Evolutionary conservation across 2,113 vertebrate species (phyloP).

Genomic region (Delphinapterus leucas): DNA sequence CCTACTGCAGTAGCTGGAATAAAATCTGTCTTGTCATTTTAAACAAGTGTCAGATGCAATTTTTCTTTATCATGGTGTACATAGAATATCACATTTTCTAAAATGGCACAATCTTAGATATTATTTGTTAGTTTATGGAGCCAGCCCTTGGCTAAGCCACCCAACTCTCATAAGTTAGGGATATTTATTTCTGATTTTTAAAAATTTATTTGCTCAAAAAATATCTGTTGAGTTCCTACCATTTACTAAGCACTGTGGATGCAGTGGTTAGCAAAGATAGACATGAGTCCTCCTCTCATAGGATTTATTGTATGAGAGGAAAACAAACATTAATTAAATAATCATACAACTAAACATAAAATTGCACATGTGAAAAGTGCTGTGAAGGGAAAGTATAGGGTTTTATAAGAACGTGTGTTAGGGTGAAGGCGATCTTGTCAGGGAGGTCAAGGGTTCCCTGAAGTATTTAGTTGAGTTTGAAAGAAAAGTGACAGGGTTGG

Average conservation of each 20-base stretch:
- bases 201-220: not conserved
- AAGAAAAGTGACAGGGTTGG: not conserved
- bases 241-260: not conserved
- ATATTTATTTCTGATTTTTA: not conserved
- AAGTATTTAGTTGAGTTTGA: not conserved
- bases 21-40: not conserved
- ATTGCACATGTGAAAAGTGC: not conserved
- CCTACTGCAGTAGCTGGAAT: not conserved
- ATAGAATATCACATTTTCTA: not conserved
- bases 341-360: not conserved
- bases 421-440: not conserved
- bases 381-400: not conserved
- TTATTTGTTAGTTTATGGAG: not conserved
- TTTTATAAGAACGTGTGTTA: not conserved
- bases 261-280: not conserved
- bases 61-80: not conserved
- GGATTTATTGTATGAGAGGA: not conserved
- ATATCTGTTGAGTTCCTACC: not conserved
- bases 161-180: not conserved
- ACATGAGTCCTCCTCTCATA: not conserved
- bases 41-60: not conserved
- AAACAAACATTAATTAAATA: not conserved
- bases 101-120: not conserved
- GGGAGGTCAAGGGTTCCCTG: not conserved
- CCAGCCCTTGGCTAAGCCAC: not conserved